A percentile compares a stretch with the other conserved stretches of the same genome.
Evolutionary conservation across 2,888 invertebrate species (phyloP).

Genomic region (Nomada fucata): DNA sequence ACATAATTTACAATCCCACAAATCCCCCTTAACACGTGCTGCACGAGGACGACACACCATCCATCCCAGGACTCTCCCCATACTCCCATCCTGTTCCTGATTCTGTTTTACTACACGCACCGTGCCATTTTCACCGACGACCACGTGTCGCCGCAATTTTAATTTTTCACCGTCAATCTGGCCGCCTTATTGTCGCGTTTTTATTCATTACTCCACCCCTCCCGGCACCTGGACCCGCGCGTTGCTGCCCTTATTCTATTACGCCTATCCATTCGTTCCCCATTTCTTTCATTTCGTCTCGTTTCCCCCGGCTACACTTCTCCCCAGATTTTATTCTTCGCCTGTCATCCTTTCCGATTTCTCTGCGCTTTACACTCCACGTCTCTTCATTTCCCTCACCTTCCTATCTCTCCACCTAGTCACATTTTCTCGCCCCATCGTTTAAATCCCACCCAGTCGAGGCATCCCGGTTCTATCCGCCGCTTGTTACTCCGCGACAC

Average conservation of each 20-base stretch:
- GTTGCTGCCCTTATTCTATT: not conserved
- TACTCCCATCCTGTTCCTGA: not conserved
- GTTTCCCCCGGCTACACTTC: not conserved
- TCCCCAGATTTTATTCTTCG: not conserved
- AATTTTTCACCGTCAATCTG: constrained; percentile 1
- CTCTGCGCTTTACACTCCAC: not conserved
- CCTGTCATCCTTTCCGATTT: not conserved
- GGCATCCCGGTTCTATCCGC: not conserved
- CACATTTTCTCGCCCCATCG: not conserved
- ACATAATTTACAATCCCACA: constrained; percentile 75
- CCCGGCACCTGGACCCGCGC: not conserved
- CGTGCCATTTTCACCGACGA: no score
- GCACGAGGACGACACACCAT: constrained; percentile 3
- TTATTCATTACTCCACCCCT: constrained; percentile 1
- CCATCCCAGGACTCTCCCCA: constrained; percentile 15
- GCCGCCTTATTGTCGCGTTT: constrained; percentile 7
- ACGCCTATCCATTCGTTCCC: not conserved
- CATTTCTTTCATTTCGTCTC: not conserved
- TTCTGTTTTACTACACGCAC: not conserved
- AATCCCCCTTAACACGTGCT: constrained; percentile 30
- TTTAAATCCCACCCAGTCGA: not conserved
- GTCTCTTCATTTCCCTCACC: not conserved
- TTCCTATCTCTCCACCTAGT: not conserved
- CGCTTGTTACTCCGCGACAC: not conserved
- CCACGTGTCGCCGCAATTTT: not conserved